Evolutionary conservation across 53 echinoderm and acorn worm species (phyloP).

Genomic region (Stichopus horrens): DNA sequence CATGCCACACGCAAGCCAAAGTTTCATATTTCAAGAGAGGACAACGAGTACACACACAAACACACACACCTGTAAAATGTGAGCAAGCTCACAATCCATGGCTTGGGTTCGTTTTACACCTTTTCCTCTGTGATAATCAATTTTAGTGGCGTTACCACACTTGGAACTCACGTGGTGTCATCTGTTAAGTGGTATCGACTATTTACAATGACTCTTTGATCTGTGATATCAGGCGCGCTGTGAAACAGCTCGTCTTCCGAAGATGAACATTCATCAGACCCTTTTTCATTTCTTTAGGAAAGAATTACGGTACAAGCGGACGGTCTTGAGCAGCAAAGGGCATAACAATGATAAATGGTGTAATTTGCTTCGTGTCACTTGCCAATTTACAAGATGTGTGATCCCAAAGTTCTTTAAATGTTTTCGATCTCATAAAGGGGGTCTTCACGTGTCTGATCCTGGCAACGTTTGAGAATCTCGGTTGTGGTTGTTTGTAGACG

Average conservation of each 20-base stretch:
- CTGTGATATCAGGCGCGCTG: background rate
- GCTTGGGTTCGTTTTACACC: background rate
- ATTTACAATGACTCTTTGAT: background rate
- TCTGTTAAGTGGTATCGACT: background rate
- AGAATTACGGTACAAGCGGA: too few relatives aligned
- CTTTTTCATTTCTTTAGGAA: too few relatives aligned
- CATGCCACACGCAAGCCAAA: background rate
- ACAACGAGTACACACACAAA: background rate
- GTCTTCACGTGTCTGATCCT: too few relatives aligned
- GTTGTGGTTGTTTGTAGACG: too few relatives aligned
- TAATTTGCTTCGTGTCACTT: too few relatives aligned
- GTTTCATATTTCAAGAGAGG: background rate
- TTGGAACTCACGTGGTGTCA: background rate
- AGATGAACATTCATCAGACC: background rate
- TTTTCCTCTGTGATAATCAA: background rate
- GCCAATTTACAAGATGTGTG: too few relatives aligned
- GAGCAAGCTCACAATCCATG: background rate
- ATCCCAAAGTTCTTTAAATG: too few relatives aligned
- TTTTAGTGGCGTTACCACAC: background rate
- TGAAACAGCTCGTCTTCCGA: too few relatives aligned
- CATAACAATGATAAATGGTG: too few relatives aligned
- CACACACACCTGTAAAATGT: background rate
- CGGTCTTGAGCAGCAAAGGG: too few relatives aligned
- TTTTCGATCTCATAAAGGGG: too few relatives aligned
- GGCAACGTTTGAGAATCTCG: too few relatives aligned